Conservation (phyloP, 2,888 invertebrate species). For the Gastrophysa polygoni region DNA sequence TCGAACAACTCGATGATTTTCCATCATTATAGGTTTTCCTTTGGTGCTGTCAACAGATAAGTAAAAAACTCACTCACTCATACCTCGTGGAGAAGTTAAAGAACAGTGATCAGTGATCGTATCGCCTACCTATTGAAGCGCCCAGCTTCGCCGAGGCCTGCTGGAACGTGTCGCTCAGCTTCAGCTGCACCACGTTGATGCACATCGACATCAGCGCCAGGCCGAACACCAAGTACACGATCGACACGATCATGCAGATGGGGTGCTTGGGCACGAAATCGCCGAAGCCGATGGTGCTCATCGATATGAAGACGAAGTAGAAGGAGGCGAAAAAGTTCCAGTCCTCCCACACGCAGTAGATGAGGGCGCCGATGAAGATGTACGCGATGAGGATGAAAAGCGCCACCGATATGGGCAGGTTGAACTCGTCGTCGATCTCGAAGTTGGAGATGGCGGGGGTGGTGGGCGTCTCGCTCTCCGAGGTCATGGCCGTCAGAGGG, state of each 20-base stretch:
- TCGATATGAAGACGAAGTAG: constrained; percentile 96
- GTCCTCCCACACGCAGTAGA: constrained; percentile 76
- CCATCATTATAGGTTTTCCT: too few species aligned
- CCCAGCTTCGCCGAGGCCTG: constrained; percentile 85
- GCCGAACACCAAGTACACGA: constrained; percentile 92
- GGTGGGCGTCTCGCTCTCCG: constrained; percentile 67
- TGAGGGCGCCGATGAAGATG: constrained; percentile 83
- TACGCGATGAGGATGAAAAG: constrained; percentile 82
- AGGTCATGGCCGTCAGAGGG: neutral
- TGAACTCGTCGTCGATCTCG: constrained; percentile 91
- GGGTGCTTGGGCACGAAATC: constrained; percentile 85
- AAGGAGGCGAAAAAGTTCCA: constrained; percentile 95
- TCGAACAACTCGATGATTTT: too few species aligned
- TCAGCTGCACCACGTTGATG: constrained; percentile 93
- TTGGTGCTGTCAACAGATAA: too few species aligned
- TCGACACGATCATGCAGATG: constrained; percentile 86
- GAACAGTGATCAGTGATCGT: neutral
- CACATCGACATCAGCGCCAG: constrained; percentile 96
- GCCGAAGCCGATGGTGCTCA: constrained; percentile 97
- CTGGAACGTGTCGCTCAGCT: constrained; percentile 77
- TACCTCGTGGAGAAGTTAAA: too few species aligned
- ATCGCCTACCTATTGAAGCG: constrained; percentile 78
- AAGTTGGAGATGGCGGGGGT: constrained; percentile 81
- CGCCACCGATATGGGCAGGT: constrained; percentile 90
- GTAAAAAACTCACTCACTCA: too few species aligned